phyloP scores from a whole-genome alignment of 2,888 invertebrate species.

The Drosophila barbarae region DNA sequence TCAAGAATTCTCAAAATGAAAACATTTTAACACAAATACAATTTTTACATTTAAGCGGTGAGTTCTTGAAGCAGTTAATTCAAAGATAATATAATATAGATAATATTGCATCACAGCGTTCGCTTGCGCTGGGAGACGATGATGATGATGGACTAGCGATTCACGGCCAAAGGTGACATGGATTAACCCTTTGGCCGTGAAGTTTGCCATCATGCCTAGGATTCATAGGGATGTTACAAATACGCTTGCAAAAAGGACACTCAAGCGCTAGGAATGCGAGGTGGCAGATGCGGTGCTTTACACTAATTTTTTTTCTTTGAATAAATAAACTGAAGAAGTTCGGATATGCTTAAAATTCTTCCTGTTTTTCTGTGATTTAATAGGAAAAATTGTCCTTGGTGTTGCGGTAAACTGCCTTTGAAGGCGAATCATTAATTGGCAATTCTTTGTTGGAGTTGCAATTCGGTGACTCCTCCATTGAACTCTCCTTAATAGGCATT shows the following conservation, averaged over 20 bases:
- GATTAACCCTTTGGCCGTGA: background rate
- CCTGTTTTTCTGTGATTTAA: background rate
- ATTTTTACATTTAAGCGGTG: background rate
- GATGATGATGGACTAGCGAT: background rate
- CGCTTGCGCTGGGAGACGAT: background rate
- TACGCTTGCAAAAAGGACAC: background rate
- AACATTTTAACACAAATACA: background rate
- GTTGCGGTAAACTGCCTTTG: constrained; percentile 2
- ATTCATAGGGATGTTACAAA: background rate
- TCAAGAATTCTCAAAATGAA: background rate
- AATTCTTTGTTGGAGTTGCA: background rate
- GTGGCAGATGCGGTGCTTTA: background rate
- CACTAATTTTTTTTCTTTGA: background rate
- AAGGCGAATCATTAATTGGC: background rate
- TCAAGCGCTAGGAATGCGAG: background rate
- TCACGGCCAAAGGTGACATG: background rate
- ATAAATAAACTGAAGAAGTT: background rate
- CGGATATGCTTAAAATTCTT: background rate
- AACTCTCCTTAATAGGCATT: constrained; percentile 10
- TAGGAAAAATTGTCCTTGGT: background rate
- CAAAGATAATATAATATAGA: background rate
- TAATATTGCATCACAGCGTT: background rate
- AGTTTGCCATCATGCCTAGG: background rate
- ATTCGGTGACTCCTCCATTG: constrained; percentile 1
- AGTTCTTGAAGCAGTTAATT: background rate